Evolutionary conservation across 2,888 invertebrate species (phyloP).

Genomic region (Thymelicus sylvestris): DNA sequence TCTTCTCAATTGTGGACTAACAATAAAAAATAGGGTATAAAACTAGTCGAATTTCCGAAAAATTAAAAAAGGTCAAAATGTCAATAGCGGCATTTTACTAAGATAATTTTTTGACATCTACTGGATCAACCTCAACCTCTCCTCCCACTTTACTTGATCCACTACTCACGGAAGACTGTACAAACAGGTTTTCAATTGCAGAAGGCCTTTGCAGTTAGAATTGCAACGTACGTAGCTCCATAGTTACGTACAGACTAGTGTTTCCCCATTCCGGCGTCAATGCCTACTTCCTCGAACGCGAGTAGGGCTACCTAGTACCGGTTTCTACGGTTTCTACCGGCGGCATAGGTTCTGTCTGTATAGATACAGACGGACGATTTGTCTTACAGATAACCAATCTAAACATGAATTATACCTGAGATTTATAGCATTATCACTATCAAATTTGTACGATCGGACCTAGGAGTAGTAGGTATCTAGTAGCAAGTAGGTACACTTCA

Average conservation of each 20-base stretch:
- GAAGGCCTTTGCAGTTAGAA: conserved; percentile 4
- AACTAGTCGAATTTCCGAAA: too few species aligned
- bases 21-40: too few species aligned
- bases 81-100: too few species aligned
- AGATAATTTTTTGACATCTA: too few species aligned
- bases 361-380: conserved; percentile 64
- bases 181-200: neutral
- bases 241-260: neutral
- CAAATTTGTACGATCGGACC: conserved; percentile 25
- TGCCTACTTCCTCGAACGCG: conserved; percentile 59
- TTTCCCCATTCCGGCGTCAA: conserved; percentile 55
- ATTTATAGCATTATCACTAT: conserved; percentile 36
- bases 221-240: neutral
- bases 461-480: conserved; percentile 7
- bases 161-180: too few species aligned
- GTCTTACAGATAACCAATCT: conserved; percentile 66
- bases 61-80: too few species aligned
- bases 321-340: conserved; percentile 56
- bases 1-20: too few species aligned
- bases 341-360: conserved; percentile 40
- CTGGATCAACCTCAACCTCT: too few species aligned
- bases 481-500: neutral
- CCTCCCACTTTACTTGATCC: too few species aligned
- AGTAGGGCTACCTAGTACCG: conserved; percentile 58
- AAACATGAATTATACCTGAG: conserved; percentile 41